Conservation (phyloP, 2,888 invertebrate genomes). For the Chrysotoxum bicinctum region DNA sequence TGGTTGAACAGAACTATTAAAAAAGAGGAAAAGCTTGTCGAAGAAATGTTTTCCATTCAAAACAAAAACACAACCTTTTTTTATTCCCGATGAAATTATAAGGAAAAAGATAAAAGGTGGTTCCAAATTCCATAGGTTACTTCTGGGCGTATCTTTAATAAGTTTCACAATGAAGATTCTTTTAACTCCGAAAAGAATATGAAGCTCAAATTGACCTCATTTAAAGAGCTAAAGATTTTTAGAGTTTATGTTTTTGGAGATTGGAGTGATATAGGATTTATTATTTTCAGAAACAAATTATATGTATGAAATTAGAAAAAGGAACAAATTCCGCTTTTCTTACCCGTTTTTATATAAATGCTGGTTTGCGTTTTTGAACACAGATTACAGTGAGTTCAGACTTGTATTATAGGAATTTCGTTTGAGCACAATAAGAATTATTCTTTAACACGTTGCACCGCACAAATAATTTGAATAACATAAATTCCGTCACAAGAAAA, state of each 20-base stretch:
- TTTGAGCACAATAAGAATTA: not conserved
- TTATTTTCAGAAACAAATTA: not conserved
- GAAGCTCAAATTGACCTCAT: slow-evolving; percentile 7
- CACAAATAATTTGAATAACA: not conserved
- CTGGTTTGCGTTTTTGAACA: not conserved
- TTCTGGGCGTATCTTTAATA: not conserved
- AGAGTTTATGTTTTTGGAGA: not conserved
- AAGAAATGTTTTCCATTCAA: not conserved
- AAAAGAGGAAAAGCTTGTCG: not conserved
- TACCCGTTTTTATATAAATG: not conserved
- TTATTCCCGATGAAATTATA: not conserved
- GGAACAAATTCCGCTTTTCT: not conserved
- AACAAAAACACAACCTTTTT: slow-evolving; percentile 23
- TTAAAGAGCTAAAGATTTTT: not conserved
- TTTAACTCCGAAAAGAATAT: not conserved
- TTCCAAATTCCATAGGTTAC: not conserved
- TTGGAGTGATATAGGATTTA: not conserved
- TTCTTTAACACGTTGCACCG: not conserved
- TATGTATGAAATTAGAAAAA: not conserved
- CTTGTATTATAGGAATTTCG: slow-evolving; percentile 10
- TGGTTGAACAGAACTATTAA: too few relatives aligned
- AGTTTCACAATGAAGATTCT: not conserved
- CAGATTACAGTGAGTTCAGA: slow-evolving; percentile 11
- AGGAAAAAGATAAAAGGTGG: not conserved
- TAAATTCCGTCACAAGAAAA: slow-evolving; percentile 21